phyloP scores from a whole-genome alignment of 1,140 invertebrate genomes.

The Dreissena polymorpha region DNA sequence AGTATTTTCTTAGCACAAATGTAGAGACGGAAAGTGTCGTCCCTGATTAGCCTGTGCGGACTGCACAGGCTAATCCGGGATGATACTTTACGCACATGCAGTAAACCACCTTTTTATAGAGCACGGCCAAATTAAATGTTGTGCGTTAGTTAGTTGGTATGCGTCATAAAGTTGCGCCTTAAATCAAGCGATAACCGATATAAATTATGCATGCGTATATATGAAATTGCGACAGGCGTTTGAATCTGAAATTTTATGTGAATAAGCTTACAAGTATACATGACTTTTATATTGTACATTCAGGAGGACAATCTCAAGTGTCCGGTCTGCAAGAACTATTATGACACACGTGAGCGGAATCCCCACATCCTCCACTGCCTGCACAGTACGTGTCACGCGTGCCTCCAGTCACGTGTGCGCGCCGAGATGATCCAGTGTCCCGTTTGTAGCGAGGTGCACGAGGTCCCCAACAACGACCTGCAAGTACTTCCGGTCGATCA shows the following conservation, averaged over 20 bases:
- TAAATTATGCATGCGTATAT: too few species aligned
- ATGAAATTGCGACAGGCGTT: neutral
- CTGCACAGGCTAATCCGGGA: too few species aligned
- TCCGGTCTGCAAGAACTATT: slow-evolving; percentile 57
- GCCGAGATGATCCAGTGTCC: slow-evolving; percentile 49
- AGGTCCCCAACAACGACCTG: slow-evolving; percentile 45
- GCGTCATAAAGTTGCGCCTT: neutral
- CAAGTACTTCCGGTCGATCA: slow-evolving; percentile 56
- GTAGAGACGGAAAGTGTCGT: too few species aligned
- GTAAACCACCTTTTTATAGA: too few species aligned
- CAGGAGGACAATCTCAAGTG: slow-evolving; percentile 54
- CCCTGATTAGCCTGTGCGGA: too few species aligned
- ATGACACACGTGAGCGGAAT: slow-evolving; percentile 50
- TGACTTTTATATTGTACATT: neutral
- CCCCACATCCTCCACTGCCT: slow-evolving; percentile 65
- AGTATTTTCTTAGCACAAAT: too few species aligned
- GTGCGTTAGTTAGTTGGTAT: too few species aligned
- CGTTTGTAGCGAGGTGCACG: slow-evolving; percentile 43
- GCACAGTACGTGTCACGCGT: slow-evolving; percentile 61
- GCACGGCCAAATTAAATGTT: too few species aligned
- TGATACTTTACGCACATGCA: too few species aligned
- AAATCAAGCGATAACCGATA: neutral
- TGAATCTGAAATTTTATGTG: neutral
- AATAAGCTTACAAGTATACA: neutral
- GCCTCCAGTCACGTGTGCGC: slow-evolving; percentile 54